Evolutionary conservation across 2,113 vertebrate genomes (phyloP).

Genomic region (Eclectus roratus): DNA sequence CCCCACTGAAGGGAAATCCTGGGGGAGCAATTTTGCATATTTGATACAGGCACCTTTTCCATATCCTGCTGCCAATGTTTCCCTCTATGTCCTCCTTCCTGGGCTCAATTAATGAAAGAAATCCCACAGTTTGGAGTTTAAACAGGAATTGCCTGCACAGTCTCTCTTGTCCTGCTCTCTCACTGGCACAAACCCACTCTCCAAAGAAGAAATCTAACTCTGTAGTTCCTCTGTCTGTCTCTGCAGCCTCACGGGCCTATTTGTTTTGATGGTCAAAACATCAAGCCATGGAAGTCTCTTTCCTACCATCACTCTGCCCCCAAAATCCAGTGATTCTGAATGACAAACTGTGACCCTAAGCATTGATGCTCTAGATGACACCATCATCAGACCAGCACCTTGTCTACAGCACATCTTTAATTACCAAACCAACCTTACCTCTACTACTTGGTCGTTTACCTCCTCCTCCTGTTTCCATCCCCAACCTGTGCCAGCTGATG

Average conservation of each 20-base stretch:
- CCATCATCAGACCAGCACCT: rapidly evolving
- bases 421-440: neutral
- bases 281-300: neutral
- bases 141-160: neutral
- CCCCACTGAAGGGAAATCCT: conserved; percentile 36
- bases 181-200: neutral
- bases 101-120: neutral
- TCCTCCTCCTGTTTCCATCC: neutral
- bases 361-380: neutral
- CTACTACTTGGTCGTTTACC: neutral
- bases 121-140: neutral
- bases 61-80: neutral
- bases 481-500: neutral
- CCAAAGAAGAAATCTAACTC: neutral
- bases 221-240: neutral
- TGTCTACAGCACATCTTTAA: neutral
- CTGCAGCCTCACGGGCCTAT: neutral
- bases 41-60: neutral
- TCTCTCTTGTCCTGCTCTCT: neutral
- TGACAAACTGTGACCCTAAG: neutral
- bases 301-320: neutral
- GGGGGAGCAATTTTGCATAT: conserved; percentile 8
- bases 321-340: neutral
- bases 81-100: neutral
- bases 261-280: neutral